These are phyloP conservation scores for Scleropages formosus DNA, from an alignment of 2,797 vertebrate genomes.

Conservation along the genomic window DNA sequence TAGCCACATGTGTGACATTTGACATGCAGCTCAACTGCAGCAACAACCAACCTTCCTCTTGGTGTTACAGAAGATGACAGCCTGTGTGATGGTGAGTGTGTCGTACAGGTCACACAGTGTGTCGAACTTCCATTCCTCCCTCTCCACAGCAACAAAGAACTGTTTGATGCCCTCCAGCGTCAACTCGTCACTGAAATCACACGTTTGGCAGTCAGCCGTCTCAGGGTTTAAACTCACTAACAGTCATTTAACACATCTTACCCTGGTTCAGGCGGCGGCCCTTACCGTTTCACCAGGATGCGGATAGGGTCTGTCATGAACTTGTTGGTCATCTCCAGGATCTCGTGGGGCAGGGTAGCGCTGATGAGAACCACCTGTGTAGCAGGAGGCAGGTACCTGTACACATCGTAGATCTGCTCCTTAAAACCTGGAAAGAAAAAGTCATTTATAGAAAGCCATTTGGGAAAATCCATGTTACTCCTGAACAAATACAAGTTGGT, in stretches of 20 bases:
- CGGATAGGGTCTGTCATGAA: slow-evolving; percentile 99
- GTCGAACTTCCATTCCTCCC: slow-evolving; percentile 98
- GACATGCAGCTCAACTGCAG: too few relatives aligned
- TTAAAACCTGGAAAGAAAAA: slow-evolving; percentile 78
- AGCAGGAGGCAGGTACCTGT: slow-evolving; percentile 91
- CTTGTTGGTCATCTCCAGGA: slow-evolving; percentile 99
- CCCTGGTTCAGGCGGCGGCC: neutral
- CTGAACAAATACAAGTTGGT: too few relatives aligned
- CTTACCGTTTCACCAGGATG: slow-evolving; percentile 93
- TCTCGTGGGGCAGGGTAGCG: slow-evolving; percentile 92
- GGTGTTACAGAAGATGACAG: slow-evolving; percentile 98
- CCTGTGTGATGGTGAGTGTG: slow-evolving; percentile 95
- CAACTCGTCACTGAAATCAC: slow-evolving; percentile 80
- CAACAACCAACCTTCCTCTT: slow-evolving; percentile 83
- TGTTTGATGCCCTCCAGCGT: slow-evolving; percentile 97
- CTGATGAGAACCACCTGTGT: slow-evolving; percentile 96
- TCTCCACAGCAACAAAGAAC: slow-evolving; percentile 94
- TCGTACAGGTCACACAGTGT: slow-evolving; percentile 95
- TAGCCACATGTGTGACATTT: too few relatives aligned
- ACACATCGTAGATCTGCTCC: slow-evolving; percentile 97
- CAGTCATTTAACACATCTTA: too few relatives aligned
- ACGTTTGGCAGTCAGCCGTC: neutral
- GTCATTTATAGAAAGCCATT: neutral
- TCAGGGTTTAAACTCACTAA: too few relatives aligned
- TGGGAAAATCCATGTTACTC: too few relatives aligned